A percentile compares a stretch with the other conserved stretches of the same genome.
These are phyloP conservation scores for Calephelis perditalis DNA, from an alignment of 2,888 invertebrate genomes.

Conservation along the genomic window DNA sequence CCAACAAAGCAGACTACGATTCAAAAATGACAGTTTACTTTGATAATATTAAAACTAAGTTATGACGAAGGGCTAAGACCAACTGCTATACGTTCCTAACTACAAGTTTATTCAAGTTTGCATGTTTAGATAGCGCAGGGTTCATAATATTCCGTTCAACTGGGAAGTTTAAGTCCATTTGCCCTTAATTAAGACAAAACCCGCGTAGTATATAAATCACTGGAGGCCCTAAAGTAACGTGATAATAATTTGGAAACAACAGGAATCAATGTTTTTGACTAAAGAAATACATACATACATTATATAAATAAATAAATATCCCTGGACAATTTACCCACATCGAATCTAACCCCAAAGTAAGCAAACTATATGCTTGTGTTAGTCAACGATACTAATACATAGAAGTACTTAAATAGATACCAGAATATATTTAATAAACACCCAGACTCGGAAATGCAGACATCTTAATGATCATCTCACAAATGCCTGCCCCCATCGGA, in stretches of 20 bases:
- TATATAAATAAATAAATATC: background rate
- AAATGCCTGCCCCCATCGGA: no score
- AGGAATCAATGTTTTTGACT: no score
- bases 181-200: conserved; percentile 3
- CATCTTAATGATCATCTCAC: no score
- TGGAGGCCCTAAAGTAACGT: background rate
- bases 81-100: background rate
- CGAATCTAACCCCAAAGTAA: no score
- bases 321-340: background rate
- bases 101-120: background rate
- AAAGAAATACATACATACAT: no score
- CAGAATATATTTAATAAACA: no score
- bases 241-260: background rate
- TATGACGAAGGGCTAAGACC: background rate
- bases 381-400: no score
- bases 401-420: no score
- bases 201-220: background rate
- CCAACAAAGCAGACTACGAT: no score
- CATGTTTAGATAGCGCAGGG: background rate
- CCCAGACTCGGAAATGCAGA: no score
- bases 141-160: background rate
- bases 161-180: background rate
- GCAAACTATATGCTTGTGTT: no score
- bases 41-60: background rate
- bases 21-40: no score